Evolutionary conservation across 64 coral and sea anemone species (phyloP), one percentile per base, ranked within the genome.

Genomic region (Acropora tenuis): DNA sequence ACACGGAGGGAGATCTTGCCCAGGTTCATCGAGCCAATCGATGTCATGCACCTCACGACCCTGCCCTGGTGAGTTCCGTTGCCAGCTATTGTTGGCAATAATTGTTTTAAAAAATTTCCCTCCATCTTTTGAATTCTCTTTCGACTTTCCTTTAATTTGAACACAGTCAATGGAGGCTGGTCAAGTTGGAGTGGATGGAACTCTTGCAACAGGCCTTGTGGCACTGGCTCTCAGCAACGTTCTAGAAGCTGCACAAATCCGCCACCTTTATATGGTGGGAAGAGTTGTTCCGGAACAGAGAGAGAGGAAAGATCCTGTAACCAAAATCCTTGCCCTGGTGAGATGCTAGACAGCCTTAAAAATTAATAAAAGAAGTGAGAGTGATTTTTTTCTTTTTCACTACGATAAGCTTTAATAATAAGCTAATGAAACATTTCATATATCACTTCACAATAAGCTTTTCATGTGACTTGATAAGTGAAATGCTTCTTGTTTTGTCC

Each of bases 111-210:
- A n/a, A n/a, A n/a, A n/a, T n/a, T n/a, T 30, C 30, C 30, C 30
- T 30, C 30, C 30, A 30, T 30, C 30, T 30, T 30, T 30, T 30
- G 0, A 30, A 30, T 30, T 30, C 30, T 30, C 30, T 30, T 30
- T 30, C 30, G 30, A 30, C 30, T 30, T 30, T 30, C 30, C 30
- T 30, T 30, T 30, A 30, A 30, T 43, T 43, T 61, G 5, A n/a
- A 20, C 8, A 30, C 42, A 89, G 87, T 89, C 2, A 45, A 69
- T 43, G 80, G 80, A 8, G 80, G 80, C n/a, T 84, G 80, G 80
- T 84, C 80, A 9, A 42, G 41, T 10, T 84, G 80, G 80, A 84
- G 80, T 3, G 15, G 15, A 47, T 84, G 58, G 58, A 47, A 1
- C 47, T 67, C 80, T 8, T 84, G 80, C 13, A 84, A 3, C 3